These are phyloP conservation scores for Pyxicephalus adspersus DNA, from an alignment of 2,113 vertebrate genomes.

Conservation along the genomic window DNA sequence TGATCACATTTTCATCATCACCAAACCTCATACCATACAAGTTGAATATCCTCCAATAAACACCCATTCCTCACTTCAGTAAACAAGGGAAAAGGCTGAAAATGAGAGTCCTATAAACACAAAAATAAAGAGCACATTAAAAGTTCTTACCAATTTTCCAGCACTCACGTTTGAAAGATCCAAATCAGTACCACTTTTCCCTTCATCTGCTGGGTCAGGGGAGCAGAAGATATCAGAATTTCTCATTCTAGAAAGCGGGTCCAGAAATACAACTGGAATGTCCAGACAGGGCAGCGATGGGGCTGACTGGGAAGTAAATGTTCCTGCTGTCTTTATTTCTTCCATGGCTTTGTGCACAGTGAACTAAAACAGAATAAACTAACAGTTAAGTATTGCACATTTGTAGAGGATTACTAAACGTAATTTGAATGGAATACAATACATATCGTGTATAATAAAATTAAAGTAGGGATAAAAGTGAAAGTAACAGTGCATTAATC, in stretches of 20 bases:
- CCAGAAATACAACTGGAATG: constrained; percentile 49
- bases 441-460: too few species aligned
- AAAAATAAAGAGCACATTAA: constrained; percentile 19
- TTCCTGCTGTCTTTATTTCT: constrained; percentile 35
- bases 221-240: background rate
- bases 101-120: background rate
- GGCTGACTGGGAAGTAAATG: background rate
- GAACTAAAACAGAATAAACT: constrained; percentile 16
- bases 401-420: too few species aligned
- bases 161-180: constrained; percentile 99
- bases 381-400: background rate
- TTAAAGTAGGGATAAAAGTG: too few species aligned
- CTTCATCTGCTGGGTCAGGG: constrained; percentile 67
- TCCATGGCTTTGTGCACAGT: constrained; percentile 39
- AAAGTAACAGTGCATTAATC: background rate
- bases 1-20: too few species aligned
- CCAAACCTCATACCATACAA: too few species aligned
- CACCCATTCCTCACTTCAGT: background rate
- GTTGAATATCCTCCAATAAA: background rate
- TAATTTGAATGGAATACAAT: too few species aligned
- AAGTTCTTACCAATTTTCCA: constrained; percentile 81
- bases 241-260: constrained; percentile 32
- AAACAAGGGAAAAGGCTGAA: background rate
- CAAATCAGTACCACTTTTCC: constrained; percentile 81
- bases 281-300: constrained; percentile 30